Base-by-base conservation (phyloP, 2,797 vertebrate genomes). In the Melanotaenia pygmaea region DNA sequence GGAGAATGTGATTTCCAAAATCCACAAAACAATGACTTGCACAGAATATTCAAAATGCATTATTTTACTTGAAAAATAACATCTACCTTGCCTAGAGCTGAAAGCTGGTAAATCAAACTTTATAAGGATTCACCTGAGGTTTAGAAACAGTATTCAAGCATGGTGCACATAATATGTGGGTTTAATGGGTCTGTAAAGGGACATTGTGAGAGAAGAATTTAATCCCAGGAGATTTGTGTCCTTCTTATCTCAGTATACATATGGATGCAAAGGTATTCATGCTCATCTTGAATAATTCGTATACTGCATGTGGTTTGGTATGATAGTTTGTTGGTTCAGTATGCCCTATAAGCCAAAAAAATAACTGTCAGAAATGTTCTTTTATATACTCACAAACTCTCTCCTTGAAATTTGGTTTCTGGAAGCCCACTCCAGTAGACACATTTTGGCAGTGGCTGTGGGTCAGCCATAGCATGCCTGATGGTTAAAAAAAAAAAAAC, bases 61-160 rank as follows among this genome's bases (percentile, higher is more conserved):
- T 88, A 86, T 86, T 86, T 87, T 40, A 72, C 68, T 67, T 82
- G 70, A 74, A 86, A 81, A 88, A 81, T 79, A 85, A 82, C 61
- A 54, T 65, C 77, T 77, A 86, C 64, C 72, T 77, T 30, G 72
- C 79, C 74, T 63, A 37, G 30, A 88, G 72, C 77, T 62, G 53
- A 83, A 77, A 85, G 67, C 79, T 79, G 74, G 67, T 81, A 80
- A 76, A 79, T 87, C 71, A 84, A 79, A 85, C 76, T 82, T 84
- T 77, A 40, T 58, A 79, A 67, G 58, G 61, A 85, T 80, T 81
- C 79, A 81, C 82, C 65, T 70, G 66, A 74, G 71, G 73, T 86
- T 85, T 75, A 75, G 64, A 80, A 64, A 68, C 70, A 84, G 74
- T 73, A 59, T 70, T 87, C 77, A 77, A 70, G 74, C 65, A 78